These are phyloP conservation scores for Rhagologus leucostigma DNA, from an alignment of 2,113 vertebrate species.

Conservation along the genomic window DNA sequence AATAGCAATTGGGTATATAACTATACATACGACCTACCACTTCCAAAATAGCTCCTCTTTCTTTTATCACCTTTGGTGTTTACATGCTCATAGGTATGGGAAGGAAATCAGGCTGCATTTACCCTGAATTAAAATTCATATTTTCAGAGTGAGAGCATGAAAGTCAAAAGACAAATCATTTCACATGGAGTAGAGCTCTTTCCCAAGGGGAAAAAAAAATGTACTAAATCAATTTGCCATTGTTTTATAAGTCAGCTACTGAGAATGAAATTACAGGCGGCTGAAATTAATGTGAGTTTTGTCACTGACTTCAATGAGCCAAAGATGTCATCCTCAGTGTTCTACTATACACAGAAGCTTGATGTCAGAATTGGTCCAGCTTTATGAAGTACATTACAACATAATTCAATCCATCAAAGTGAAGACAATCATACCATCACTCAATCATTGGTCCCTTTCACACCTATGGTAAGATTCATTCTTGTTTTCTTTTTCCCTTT, in stretches of 20 bases:
- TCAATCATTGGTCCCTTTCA: background rate
- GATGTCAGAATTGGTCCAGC: background rate
- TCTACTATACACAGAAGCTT: background rate
- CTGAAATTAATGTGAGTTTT: conserved; percentile 42
- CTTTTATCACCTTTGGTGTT: background rate
- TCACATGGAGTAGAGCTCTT: background rate
- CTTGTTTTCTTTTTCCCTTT: background rate
- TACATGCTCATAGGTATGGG: background rate
- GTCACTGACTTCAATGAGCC: background rate
- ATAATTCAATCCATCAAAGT: conserved; percentile 1
- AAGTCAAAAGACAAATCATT: conserved; percentile 22
- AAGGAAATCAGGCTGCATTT: background rate
- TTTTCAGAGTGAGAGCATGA: background rate
- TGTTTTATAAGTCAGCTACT: conserved; percentile 36
- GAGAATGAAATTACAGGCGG: background rate
- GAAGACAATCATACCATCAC: background rate
- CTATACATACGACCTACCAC: background rate
- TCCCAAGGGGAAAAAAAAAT: background rate
- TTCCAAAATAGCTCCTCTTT: background rate
- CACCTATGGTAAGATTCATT: background rate
- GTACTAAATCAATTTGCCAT: conserved; percentile 26
- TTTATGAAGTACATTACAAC: background rate
- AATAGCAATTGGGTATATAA: background rate
- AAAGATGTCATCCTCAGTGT: background rate
- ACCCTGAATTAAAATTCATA: background rate